Evolutionary conservation across 2,113 vertebrate genomes (phyloP), one percentile per base, ranked within the genome.

Genomic region (Morone chrysops): DNA sequence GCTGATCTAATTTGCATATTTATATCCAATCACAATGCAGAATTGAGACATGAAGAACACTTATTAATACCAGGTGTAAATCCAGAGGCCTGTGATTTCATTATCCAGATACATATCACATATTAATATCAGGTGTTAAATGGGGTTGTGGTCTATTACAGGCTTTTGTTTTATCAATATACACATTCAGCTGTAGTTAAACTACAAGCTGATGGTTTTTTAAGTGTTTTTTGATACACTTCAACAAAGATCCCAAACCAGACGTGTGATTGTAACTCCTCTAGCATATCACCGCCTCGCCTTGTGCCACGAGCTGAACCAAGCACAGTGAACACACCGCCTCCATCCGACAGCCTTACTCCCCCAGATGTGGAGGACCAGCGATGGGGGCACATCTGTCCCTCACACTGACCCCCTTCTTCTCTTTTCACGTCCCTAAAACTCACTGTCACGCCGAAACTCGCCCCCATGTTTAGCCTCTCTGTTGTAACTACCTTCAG

Each of bases 241-340:
- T 82, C 54, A 22, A 20, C 51, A 75, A 25, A 50, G 12, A 75
- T 43, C 69, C 68, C 65, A 88, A 89, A 89, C 62, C 82, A 72
- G 92, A 91, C 86, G 20, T 85, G 82, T 84, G 92, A 93, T 90
- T 92, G 92, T 92, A 92, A 63, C 59, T 83, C 77, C 51, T 78
- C 60, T 56, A 86, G 84, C 80, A 14, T 43, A 62, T 82, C 88
- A 75, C 89, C 92, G 48, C 78, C 77, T 87, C 88, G 75, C 84
- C 82, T 85, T 89, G 87, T 85, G 76, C 78, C 83, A 17, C 67
- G 3, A 61, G 75, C 81, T 53, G 67, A 82, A 75, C 56, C 36
- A 0, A 80, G 75, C 72, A 60, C 80, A 77, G 61, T 18, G 53
- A 59, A 56, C 70, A 9, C 1, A 43, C 70, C 51, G 87, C 77